Base-by-base conservation (phyloP, 1,140 invertebrate genomes). In the Druon quercuslanigerum region DNA sequence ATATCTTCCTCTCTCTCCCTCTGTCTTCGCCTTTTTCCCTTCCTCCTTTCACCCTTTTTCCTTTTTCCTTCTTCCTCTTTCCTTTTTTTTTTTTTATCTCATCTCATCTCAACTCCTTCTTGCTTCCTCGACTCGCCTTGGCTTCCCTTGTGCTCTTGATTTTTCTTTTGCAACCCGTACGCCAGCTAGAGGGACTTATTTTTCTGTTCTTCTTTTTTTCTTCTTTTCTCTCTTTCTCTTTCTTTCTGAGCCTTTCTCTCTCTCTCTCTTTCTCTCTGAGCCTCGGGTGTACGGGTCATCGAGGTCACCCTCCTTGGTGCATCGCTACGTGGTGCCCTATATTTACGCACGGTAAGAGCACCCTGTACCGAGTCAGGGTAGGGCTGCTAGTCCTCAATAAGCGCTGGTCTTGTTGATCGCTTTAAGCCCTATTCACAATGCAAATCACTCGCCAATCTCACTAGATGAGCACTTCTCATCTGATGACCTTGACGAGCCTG, bases 141-240 rank as follows among this genome's bases (percentile, higher is more conserved):
- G 57, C 20, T 66, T 73, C 76, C 77, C 79, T 80, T 77, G 79
- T 79, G 75, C 76, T 85, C 80, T 85, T 84, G 74, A 79, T 86
- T 79, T 84, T 82, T 82, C 72, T 75, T 80, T 78, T 56, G 71
- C 50, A 76, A 73, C 74, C 78, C 80, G 75, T 78, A 77, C 70
- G 33, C 80, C 76, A 73, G 51, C 78, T 50, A 72, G 74, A 54
- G 76, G 56, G 85, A 88, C 87, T 90, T 88, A 88, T 88, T 87
- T 84, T 85, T 85, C 87, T 33, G 3, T 5, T 33, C 25, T 5
- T 33, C 25, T 33, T 77, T 66, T 54, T 66, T 84, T 72, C 71
- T 72, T 54, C 50, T 75, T 50, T 76, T 60, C 51, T 78, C 52
- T 82, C 80, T 75, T 79, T 81, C 72, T 79, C 70, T 51, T 40